Evolutionary conservation across 2,888 invertebrate species (phyloP).

Genomic region (Drosophila birchii): DNA sequence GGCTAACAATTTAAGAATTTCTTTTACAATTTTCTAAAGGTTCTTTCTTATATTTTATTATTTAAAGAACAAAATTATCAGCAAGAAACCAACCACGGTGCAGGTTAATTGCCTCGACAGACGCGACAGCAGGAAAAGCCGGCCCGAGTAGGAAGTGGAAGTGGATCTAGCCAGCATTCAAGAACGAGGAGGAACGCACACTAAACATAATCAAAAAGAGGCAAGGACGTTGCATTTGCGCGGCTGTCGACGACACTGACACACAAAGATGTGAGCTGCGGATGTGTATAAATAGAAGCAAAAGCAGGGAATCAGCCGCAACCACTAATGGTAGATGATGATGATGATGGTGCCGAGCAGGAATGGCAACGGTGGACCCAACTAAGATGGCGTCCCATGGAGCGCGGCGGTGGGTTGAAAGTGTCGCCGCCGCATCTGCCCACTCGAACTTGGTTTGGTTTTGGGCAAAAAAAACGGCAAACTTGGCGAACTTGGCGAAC

Average conservation of each 20-base stretch:
- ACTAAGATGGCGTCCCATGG: constrained; percentile 69
- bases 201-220: constrained; percentile 39
- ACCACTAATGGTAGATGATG: constrained; percentile 9
- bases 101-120: constrained; percentile 36
- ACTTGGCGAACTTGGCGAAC: constrained; percentile 62
- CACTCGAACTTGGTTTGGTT: constrained; percentile 57
- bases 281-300: constrained; percentile 60
- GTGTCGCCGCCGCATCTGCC: constrained; percentile 43
- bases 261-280: constrained; percentile 52
- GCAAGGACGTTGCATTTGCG: constrained; percentile 67
- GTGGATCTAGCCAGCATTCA: constrained; percentile 13
- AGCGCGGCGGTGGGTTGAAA: constrained; percentile 30
- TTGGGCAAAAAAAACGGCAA: constrained; percentile 47
- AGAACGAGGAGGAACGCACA: constrained; percentile 13
- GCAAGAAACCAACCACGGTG: constrained; percentile 6
- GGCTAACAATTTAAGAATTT: not conserved
- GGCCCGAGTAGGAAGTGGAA: constrained; percentile 42
- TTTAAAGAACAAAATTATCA: not conserved
- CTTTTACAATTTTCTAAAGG: too few relatives aligned
- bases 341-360: not conserved
- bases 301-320: constrained; percentile 21
- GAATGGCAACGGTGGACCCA: constrained; percentile 7
- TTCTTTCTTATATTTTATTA: too few relatives aligned
- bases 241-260: constrained; percentile 58
- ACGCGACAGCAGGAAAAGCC: constrained; percentile 30